A percentile compares a stretch with the other conserved stretches of the same genome.
These are phyloP conservation scores for Neomorphus geoffroyi DNA, from an alignment of 2,797 vertebrate species.

Conservation along the genomic window DNA sequence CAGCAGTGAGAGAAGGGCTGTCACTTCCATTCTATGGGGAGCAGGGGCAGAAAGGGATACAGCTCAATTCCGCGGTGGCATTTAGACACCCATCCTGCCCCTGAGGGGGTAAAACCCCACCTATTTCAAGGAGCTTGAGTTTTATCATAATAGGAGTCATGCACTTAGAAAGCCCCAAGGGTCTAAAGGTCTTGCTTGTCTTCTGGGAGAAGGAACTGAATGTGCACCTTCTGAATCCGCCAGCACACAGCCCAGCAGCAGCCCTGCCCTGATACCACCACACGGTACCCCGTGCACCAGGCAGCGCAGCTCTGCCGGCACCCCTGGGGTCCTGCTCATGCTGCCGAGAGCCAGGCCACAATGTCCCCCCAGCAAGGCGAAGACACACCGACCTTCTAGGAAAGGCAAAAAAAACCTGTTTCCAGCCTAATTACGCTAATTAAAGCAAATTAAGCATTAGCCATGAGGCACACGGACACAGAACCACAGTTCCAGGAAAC, in stretches of 20 bases:
- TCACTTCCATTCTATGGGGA: neutral
- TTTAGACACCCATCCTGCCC: neutral
- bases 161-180: neutral
- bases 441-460: neutral
- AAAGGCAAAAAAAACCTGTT: neutral
- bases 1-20: neutral
- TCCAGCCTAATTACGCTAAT: neutral
- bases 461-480: neutral
- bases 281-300: accelerated
- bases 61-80: neutral
- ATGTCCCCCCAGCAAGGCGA: neutral
- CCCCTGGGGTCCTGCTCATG: accelerated
- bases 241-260: neutral
- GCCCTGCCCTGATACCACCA: accelerated
- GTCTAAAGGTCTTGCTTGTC: neutral
- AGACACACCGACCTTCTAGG: neutral
- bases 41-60: neutral
- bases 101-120: neutral
- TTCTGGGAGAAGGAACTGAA: neutral
- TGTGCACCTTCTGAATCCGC: neutral
- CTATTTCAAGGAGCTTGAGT: neutral
- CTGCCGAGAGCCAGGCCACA: neutral
- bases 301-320: neutral
- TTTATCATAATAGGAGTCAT: neutral
- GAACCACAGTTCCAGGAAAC: neutral